Evolutionary conservation across 2,797 vertebrate genomes (phyloP).

Genomic region (Schizothorax lantsangensis): DNA sequence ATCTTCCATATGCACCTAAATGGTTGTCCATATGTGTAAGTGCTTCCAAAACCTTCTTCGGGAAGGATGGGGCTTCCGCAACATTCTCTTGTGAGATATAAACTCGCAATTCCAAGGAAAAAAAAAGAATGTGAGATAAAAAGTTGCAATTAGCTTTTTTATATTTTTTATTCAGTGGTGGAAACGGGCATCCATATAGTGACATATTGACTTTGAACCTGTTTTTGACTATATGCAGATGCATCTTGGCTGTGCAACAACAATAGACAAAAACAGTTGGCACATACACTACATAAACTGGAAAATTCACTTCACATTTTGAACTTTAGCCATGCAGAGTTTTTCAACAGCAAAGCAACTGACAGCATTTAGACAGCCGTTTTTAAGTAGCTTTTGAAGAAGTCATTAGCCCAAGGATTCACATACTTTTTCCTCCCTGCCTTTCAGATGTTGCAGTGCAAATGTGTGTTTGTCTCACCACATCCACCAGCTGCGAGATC

Average conservation of each 20-base stretch:
- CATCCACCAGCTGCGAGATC: slow-evolving; percentile 96
- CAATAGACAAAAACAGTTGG: neutral
- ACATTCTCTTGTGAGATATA: too few species aligned
- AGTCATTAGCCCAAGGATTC: neutral
- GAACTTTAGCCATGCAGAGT: neutral
- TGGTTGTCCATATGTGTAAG: too few species aligned
- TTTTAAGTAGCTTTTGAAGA: neutral
- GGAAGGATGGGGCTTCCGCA: too few species aligned
- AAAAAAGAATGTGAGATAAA: too few species aligned
- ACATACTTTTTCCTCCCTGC: neutral
- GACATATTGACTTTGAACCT: neutral
- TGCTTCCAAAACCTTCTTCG: too few species aligned
- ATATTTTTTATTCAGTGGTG: too few species aligned
- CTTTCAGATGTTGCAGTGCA: neutral
- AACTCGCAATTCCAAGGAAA: too few species aligned
- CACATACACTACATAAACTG: neutral
- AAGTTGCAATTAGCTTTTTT: too few species aligned
- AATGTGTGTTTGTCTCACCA: slow-evolving; percentile 80
- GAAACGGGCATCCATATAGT: too few species aligned
- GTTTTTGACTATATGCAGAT: neutral
- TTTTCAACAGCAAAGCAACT: neutral
- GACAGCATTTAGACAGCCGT: neutral
- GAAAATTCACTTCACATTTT: neutral
- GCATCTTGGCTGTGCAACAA: neutral
- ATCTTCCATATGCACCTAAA: too few species aligned